phyloP scores from a whole-genome alignment of 2,113 vertebrate species.

The Lathamus discolor region DNA sequence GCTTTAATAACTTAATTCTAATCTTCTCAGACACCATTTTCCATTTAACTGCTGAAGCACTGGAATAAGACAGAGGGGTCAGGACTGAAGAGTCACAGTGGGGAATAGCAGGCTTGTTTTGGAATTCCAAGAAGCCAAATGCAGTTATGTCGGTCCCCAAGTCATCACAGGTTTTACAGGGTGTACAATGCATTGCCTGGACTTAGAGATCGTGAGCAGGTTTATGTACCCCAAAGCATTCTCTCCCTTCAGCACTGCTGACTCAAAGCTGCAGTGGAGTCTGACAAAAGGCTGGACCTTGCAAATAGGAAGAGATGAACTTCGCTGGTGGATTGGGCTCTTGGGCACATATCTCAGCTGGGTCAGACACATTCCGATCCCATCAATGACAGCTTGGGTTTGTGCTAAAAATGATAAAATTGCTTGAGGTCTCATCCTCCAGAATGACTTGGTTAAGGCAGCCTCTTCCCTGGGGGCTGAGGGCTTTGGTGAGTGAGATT shows the following conservation, averaged over 20 bases:
- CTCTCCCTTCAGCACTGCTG: neutral
- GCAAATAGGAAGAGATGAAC: neutral
- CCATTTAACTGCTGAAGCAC: conserved; percentile 59
- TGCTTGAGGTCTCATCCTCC: neutral
- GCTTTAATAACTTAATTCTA: conserved; percentile 62
- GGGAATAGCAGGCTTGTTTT: neutral
- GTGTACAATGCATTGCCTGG: neutral
- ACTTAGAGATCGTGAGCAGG: neutral
- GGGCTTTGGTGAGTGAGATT: neutral
- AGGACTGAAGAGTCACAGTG: neutral
- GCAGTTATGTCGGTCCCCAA: neutral
- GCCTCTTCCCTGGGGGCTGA: neutral
- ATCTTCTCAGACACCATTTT: conserved; percentile 29
- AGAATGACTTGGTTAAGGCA: neutral
- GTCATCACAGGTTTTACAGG: neutral
- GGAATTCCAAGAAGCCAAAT: neutral
- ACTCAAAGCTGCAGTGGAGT: neutral
- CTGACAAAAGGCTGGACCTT: neutral
- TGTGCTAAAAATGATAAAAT: neutral
- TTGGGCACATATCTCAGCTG: neutral
- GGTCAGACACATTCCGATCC: neutral
- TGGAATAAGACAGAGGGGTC: conserved; percentile 1
- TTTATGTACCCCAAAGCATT: neutral
- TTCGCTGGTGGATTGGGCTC: neutral
- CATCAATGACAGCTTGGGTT: neutral